phyloP scores from a whole-genome alignment of 2,888 invertebrate genomes.

The Steinernema hermaphroditum region DNA sequence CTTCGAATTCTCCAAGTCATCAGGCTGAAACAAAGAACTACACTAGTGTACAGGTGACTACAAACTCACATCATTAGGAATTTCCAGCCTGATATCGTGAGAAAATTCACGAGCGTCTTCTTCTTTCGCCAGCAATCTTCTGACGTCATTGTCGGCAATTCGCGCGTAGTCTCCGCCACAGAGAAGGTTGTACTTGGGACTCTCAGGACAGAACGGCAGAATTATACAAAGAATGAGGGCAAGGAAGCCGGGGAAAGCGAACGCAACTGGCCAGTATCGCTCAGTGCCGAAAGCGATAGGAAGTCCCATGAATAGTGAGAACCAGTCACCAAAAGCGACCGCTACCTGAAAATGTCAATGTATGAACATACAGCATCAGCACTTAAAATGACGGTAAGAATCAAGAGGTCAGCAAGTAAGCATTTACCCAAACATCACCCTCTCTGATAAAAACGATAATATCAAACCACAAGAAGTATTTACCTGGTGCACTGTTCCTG shows the following conservation, averaged over 20 bases:
- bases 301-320: slow-evolving; percentile 69
- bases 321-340: slow-evolving; percentile 68
- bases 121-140: background rate
- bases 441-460: background rate
- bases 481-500: slow-evolving; percentile 68
- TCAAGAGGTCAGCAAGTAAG: too few relatives aligned
- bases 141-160: background rate
- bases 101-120: slow-evolving; percentile 5
- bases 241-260: slow-evolving; percentile 67
- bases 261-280: slow-evolving; percentile 66
- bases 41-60: background rate
- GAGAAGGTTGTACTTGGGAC: slow-evolving; percentile 58
- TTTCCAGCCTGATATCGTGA: slow-evolving; percentile 11
- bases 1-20: background rate
- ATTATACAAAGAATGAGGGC: slow-evolving; percentile 57
- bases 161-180: background rate
- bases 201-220: slow-evolving; percentile 65
- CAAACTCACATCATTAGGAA: slow-evolving; percentile 4
- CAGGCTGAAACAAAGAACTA: background rate
- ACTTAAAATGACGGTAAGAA: background rate
- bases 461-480: slow-evolving; percentile 21
- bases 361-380: slow-evolving; percentile 8
- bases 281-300: slow-evolving; percentile 66
- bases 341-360: slow-evolving; percentile 58
- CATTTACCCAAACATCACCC: too few relatives aligned